phyloP scores from a whole-genome alignment of 1,140 invertebrate species.

The Branchinecta lindahli region DNA sequence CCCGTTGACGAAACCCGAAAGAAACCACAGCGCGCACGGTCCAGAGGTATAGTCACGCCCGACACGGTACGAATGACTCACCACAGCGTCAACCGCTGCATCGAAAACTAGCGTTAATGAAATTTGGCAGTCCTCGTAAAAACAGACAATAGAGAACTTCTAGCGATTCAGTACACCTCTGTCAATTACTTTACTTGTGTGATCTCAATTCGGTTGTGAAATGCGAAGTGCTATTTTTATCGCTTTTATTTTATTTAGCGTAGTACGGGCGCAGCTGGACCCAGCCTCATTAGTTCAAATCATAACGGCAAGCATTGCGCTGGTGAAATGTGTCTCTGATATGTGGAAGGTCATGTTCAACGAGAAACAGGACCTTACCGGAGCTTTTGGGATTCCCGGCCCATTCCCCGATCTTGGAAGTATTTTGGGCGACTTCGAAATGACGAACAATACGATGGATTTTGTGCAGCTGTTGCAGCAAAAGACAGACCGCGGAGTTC shows the following conservation, averaged over 20 bases:
- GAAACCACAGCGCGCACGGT: too few relatives aligned
- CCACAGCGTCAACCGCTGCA: too few relatives aligned
- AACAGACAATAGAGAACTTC: too few relatives aligned
- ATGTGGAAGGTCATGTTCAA: slow-evolving; percentile 16
- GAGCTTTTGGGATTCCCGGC: slow-evolving; percentile 12
- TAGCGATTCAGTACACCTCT: too few relatives aligned
- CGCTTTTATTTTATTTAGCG: not conserved
- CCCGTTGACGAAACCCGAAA: too few relatives aligned
- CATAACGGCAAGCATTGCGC: slow-evolving; percentile 13
- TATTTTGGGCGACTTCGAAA: slow-evolving; percentile 7
- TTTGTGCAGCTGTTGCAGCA: not conserved
- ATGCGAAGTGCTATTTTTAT: too few relatives aligned
- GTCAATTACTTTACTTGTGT: too few relatives aligned
- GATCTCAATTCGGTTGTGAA: too few relatives aligned
- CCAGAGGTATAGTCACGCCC: too few relatives aligned
- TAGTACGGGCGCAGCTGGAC: slow-evolving; percentile 9
- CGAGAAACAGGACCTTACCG: slow-evolving; percentile 12
- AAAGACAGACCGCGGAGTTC: slow-evolving; percentile 12
- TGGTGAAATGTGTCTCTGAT: slow-evolving; percentile 16
- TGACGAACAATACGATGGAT: slow-evolving; percentile 6
- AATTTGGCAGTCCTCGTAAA: too few relatives aligned
- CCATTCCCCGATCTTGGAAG: slow-evolving; percentile 13
- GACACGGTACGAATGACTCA: too few relatives aligned
- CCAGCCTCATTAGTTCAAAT: slow-evolving; percentile 15
- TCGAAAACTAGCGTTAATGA: too few relatives aligned